Base-by-base conservation (phyloP, 2,888 invertebrate genomes). In the Crocallis elinguaria region DNA sequence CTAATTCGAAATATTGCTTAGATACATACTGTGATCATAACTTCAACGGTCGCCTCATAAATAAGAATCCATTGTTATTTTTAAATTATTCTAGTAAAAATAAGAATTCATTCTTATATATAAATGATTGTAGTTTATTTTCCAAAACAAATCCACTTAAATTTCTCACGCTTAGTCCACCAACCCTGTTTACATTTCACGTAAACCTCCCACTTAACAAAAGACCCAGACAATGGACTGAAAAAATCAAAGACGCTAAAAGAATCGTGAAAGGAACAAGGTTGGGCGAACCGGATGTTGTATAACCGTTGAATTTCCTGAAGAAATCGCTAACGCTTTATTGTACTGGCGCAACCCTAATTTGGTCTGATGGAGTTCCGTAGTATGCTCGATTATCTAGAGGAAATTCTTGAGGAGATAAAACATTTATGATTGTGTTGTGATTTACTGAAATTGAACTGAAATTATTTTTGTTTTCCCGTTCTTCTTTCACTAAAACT, bases 231-330 rank as follows among this genome's bases (percentile, higher is more conserved):
- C 52, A 64, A 64, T 43, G 37, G 55, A 23, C 36, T 12, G 17
- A 37, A 48, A 38, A 55, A 59, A 55, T 53, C 55, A 51, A 51
- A 62, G 42, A 52, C 51, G 38, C 43, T 32, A 32, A 59, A 60
- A 56, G 49, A 60, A 56, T 51, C 50, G 41, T 44, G 39, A 57
- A 36, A 55, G 56, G 59, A 62, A 62, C 50, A 49, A 23, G 62
- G 53, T 39, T 44, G 44, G 62, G 69, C 67, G 50, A 54, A 57
- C 59, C 77, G 84, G 82, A 83, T 75, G 75, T 75, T 69, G 69
- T 71, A 70, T 73, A 69, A 74, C 73, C 75, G 76, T 76, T 73
- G 75, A 79, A 80, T 81, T 80, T 82, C 77, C 79, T 66, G 73
- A 62, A 60, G 60, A 77, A 79, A 74, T 64, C 59, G 60, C 61